A percentile compares a stretch with the other conserved stretches of the same genome.
Evolutionary conservation across 1,140 invertebrate genomes (phyloP).

Genomic region (Drosophila lowei): DNA sequence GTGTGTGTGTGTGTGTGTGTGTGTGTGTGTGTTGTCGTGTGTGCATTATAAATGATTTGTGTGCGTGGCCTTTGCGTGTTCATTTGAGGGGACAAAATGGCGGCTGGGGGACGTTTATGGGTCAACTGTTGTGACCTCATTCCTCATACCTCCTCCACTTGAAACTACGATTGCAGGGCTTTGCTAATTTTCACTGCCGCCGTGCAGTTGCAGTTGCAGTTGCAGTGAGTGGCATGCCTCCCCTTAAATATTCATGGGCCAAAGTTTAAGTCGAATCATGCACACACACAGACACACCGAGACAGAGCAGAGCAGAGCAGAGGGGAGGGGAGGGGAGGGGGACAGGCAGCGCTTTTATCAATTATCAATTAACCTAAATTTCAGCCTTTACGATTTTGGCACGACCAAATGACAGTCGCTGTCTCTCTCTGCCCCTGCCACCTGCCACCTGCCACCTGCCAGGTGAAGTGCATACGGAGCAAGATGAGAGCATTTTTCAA

Average conservation of each 20-base stretch:
- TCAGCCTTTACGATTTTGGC: slow-evolving; percentile 73
- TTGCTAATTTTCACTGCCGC: slow-evolving; percentile 70
- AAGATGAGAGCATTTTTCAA: slow-evolving; percentile 55
- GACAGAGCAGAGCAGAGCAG: not conserved
- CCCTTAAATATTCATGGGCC: slow-evolving; percentile 62
- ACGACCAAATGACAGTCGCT: slow-evolving; percentile 48
- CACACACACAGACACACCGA: slow-evolving; percentile 21
- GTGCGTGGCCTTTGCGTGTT: slow-evolving; percentile 41
- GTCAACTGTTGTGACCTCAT: slow-evolving; percentile 73
- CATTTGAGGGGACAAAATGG: slow-evolving; percentile 35
- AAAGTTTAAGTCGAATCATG: slow-evolving; percentile 52
- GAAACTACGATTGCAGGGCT: slow-evolving; percentile 58
- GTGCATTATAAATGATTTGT: slow-evolving; percentile 79
- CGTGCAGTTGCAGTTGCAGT: slow-evolving; percentile 51
- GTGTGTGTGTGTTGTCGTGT: slow-evolving; percentile 66
- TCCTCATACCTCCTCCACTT: slow-evolving; percentile 10
- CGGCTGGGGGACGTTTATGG: slow-evolving; percentile 57
- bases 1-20: too few relatives aligned
- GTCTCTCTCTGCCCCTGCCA: not conserved
- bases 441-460: slow-evolving; percentile 40
- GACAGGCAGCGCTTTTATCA: slow-evolving; percentile 62
- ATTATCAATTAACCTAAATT: slow-evolving; percentile 81
- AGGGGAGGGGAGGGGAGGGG: not conserved
- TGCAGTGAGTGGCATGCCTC: slow-evolving; percentile 42
- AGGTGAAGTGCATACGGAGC: slow-evolving; percentile 51